Conservation (phyloP, 2,888 invertebrate species). For the Phaedon cochleariae region DNA sequence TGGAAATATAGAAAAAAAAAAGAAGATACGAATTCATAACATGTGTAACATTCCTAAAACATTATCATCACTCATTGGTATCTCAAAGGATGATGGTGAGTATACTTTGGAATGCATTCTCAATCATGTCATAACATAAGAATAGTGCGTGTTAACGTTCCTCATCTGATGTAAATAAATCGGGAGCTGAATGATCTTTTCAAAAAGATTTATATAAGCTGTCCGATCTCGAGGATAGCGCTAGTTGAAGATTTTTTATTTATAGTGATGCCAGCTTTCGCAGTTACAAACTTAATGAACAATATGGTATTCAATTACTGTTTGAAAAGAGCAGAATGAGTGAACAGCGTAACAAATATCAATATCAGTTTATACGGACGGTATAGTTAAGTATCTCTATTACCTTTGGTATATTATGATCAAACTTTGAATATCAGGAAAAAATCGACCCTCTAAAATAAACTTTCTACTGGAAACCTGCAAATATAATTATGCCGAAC, state of each 20-base stretch:
- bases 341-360: no score
- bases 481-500: no score
- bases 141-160: neutral
- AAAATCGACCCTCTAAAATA: no score
- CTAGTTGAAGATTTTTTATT: neutral
- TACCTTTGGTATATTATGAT: no score
- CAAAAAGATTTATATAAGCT: neutral
- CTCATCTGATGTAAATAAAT: neutral
- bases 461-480: no score
- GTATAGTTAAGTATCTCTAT: no score
- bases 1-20: no score
- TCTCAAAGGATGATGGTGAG: neutral
- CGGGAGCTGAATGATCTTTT: neutral
- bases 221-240: neutral
- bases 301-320: neutral
- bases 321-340: no score
- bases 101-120: neutral
- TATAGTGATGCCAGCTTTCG: neutral
- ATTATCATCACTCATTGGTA: neutral
- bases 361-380: no score
- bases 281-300: neutral
- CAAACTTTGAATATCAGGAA: no score
- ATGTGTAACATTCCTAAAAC: no score
- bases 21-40: no score
- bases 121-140: neutral